A percentile compares a stretch with the other conserved stretches of the same genome.
Conservation (phyloP, 2,797 vertebrate species). For the Esox lucius region DNA sequence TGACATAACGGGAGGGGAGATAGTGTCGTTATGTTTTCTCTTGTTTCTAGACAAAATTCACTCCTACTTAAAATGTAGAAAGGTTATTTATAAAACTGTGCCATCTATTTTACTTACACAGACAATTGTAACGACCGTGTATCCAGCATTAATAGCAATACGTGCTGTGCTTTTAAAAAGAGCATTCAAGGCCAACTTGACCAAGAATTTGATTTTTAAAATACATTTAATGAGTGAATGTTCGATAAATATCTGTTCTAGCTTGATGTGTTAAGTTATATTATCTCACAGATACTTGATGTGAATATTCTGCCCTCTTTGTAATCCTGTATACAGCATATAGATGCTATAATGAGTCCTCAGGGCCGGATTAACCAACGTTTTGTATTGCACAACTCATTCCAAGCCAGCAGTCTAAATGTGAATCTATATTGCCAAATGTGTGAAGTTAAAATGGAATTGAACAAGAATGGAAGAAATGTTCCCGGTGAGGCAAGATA, state of each 20-base stretch:
- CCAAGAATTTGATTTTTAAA: constrained; percentile 2
- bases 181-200: constrained; percentile 4
- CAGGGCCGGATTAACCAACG: not conserved
- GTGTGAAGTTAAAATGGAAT: not conserved
- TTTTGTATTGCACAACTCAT: not conserved
- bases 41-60: not conserved
- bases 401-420: not conserved
- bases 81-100: not conserved
- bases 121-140: not conserved
- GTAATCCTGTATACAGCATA: not conserved
- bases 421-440: not conserved
- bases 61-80: constrained; percentile 11
- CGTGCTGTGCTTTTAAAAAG: not conserved
- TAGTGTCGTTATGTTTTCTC: constrained; percentile 5
- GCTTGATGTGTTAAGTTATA: constrained; percentile 9
- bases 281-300: constrained; percentile 13
- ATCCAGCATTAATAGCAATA: not conserved
- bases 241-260: constrained; percentile 24
- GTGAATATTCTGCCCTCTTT: not conserved
- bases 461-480: not conserved
- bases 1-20: not conserved
- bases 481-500: not conserved
- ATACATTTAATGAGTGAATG: constrained; percentile 9
- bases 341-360: not conserved
- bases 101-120: not conserved